Conservation (phyloP, 2,888 invertebrate species). For the Chrysolina americana region DNA sequence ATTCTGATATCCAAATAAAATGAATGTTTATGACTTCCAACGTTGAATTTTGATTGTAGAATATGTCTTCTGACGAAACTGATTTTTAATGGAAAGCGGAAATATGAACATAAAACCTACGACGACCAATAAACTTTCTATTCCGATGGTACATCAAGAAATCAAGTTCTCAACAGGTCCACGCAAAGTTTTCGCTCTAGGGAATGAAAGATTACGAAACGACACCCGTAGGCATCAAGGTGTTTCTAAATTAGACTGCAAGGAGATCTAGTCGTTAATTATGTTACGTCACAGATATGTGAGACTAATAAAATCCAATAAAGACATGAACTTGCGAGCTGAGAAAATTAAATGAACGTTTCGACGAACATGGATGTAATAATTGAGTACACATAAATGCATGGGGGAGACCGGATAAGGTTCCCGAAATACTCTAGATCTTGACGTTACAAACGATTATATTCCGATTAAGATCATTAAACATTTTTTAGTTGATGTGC, state of each 20-base stretch:
- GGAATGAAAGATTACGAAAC: conserved; percentile 33
- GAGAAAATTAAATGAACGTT: conserved; percentile 20
- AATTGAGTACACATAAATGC: background rate
- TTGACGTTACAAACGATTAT: background rate
- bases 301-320: conserved; percentile 36
- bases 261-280: conserved; percentile 46
- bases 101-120: too few species aligned
- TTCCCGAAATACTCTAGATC: background rate
- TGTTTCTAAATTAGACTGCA: conserved; percentile 44
- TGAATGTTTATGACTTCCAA: too few species aligned
- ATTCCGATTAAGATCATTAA: too few species aligned
- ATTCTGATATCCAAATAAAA: too few species aligned
- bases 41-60: too few species aligned
- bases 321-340: conserved; percentile 13
- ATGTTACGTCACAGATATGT: conserved; percentile 46
- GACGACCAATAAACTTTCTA: background rate
- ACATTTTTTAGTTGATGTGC: too few species aligned
- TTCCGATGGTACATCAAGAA: background rate
- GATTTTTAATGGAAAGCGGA: too few species aligned
- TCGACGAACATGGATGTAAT: conserved; percentile 15
- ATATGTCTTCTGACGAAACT: too few species aligned
- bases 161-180: background rate
- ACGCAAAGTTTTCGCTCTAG: background rate
- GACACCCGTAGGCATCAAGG: conserved; percentile 42
- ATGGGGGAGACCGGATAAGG: background rate